Evolutionary conservation across 2,797 vertebrate species (phyloP).

Genomic region (Liasis olivaceus): DNA sequence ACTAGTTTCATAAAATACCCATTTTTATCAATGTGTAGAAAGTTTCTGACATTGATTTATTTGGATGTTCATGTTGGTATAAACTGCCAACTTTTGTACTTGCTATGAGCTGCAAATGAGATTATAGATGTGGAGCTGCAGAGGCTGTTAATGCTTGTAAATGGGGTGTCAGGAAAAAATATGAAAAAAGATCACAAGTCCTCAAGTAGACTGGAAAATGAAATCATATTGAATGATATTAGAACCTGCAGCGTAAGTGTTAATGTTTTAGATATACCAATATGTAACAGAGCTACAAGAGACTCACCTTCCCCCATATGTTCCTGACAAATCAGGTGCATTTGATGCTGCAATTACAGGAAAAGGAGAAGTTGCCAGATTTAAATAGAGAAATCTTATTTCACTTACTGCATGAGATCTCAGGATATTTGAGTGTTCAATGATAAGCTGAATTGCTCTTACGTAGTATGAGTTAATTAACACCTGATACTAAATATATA

Average conservation of each 20-base stretch:
- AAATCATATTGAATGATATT: constrained; percentile 43
- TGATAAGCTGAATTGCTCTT: background rate
- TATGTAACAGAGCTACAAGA: constrained; percentile 28
- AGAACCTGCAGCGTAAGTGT: constrained; percentile 21
- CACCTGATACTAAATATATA: background rate
- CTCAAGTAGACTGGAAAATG: constrained; percentile 21
- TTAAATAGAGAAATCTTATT: background rate
- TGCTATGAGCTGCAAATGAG: constrained; percentile 38
- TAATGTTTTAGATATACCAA: constrained; percentile 50
- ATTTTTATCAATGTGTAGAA: background rate
- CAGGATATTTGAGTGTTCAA: background rate
- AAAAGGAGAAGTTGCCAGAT: background rate
- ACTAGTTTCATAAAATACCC: background rate
- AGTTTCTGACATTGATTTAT: constrained; percentile 22
- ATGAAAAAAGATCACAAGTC: constrained; percentile 25
- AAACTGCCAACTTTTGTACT: constrained; percentile 30
- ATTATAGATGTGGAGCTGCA: constrained; percentile 23
- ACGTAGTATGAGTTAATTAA: background rate
- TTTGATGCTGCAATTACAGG: background rate
- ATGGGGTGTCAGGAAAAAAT: constrained; percentile 24
- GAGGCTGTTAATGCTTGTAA: constrained; percentile 34
- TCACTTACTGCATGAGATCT: background rate
- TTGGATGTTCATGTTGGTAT: constrained; percentile 7
- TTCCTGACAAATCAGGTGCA: constrained; percentile 22
- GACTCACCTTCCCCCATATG: background rate